phyloP scores from a whole-genome alignment of 2,888 invertebrate genomes.

The Drosophila nigritarsus region DNA sequence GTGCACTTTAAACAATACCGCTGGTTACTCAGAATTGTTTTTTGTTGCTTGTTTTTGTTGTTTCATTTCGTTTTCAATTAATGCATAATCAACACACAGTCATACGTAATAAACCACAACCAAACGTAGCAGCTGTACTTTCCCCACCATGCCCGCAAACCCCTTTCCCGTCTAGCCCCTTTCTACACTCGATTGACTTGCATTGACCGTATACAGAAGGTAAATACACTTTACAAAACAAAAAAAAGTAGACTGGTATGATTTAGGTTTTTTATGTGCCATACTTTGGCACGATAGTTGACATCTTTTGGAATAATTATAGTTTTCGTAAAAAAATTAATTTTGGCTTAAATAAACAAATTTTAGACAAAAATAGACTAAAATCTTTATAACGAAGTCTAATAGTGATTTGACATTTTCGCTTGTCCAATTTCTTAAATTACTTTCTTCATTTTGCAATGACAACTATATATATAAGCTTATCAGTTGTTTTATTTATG shows the following conservation, averaged over 20 bases:
- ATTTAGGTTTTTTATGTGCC: not conserved
- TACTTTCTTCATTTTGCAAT: not conserved
- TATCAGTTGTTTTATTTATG: too few relatives aligned
- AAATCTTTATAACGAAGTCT: not conserved
- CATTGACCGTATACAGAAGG: conserved; percentile 51
- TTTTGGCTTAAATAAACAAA: not conserved
- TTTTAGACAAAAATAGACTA: not conserved
- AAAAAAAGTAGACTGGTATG: not conserved
- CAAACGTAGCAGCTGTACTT: conserved; percentile 15
- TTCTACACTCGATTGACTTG: conserved; percentile 26
- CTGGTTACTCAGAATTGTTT: conserved; percentile 21
- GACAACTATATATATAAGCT: not conserved
- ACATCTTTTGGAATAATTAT: not conserved
- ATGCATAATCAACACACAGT: conserved; percentile 32
- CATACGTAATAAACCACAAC: conserved; percentile 47
- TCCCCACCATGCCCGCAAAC: not conserved
- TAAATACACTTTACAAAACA: conserved; percentile 20
- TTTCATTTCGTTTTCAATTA: conserved; percentile 70
- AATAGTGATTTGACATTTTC: not conserved
- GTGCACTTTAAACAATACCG: conserved; percentile 45
- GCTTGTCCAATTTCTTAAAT: too few relatives aligned
- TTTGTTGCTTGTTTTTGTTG: conserved; percentile 14
- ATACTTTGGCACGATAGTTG: not conserved
- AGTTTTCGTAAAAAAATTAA: not conserved
- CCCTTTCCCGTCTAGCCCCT: not conserved